Evolutionary conservation across 2,888 invertebrate genomes (phyloP).

Genomic region (Cheilosia soror): DNA sequence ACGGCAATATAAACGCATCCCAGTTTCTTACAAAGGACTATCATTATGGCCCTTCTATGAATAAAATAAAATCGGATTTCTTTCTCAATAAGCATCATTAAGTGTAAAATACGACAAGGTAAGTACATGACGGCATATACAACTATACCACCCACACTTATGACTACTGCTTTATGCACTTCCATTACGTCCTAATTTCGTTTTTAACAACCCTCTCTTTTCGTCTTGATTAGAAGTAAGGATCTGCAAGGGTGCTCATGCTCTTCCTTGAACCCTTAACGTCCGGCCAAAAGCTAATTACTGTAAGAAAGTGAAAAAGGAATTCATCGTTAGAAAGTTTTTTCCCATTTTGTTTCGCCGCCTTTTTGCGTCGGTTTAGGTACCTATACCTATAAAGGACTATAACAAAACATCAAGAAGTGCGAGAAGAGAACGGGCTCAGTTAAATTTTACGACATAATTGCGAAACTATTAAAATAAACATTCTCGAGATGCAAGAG

Average conservation of each 20-base stretch:
- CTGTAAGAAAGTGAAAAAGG: slow-evolving; percentile 36
- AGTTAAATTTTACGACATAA: slow-evolving; percentile 74
- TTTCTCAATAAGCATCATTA: neutral
- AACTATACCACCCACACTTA: neutral
- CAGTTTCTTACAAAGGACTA: no score
- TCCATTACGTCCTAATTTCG: slow-evolving; percentile 59
- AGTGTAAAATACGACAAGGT: neutral
- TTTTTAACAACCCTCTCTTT: slow-evolving; percentile 34
- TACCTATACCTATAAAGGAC: slow-evolving; percentile 35
- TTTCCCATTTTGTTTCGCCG: no score
- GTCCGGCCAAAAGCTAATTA: slow-evolving; percentile 63
- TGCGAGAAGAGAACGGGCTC: slow-evolving; percentile 8
- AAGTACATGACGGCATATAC: neutral
- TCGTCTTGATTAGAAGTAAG: slow-evolving; percentile 57
- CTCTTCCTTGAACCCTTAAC: slow-evolving; percentile 41
- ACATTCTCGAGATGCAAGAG: slow-evolving; percentile 69
- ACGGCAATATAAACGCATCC: no score
- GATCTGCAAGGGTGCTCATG: slow-evolving; percentile 12
- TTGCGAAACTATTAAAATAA: slow-evolving; percentile 75
- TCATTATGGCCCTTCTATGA: no score
- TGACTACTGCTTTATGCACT: slow-evolving; percentile 29
- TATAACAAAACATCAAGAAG: slow-evolving; percentile 32
- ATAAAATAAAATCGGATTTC: neutral
- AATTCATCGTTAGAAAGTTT: slow-evolving; percentile 59
- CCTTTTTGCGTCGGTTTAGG: slow-evolving; percentile 3